Evolutionary conservation across 2,888 invertebrate species (phyloP).

Genomic region (Napeogenes sylphis): DNA sequence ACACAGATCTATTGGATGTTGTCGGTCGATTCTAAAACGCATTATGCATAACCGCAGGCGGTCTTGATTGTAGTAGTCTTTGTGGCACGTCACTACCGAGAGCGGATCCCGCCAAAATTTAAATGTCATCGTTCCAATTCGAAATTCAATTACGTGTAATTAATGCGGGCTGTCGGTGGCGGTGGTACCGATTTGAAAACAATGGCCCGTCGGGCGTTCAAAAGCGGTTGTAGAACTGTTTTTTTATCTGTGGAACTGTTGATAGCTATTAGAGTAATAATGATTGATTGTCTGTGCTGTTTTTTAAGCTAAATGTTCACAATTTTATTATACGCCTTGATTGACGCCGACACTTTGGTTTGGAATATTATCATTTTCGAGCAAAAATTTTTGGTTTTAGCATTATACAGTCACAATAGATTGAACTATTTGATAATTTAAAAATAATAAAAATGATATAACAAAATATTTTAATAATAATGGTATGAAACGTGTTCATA

Average conservation of each 20-base stretch:
- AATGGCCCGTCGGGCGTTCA: conserved; percentile 57
- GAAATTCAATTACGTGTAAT: conserved; percentile 82
- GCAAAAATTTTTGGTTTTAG: not conserved
- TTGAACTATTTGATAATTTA: not conserved
- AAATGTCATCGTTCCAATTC: conserved; percentile 82
- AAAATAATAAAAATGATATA: not conserved
- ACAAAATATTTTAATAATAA: conserved; percentile 1
- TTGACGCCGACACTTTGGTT: not conserved
- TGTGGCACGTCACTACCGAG: conserved; percentile 70
- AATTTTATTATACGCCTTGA: conserved; percentile 31
- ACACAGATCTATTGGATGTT: conserved; percentile 72
- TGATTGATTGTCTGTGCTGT: conserved; percentile 34
- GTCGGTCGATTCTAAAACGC: conserved; percentile 65
- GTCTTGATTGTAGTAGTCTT: conserved; percentile 66
- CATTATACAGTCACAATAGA: no score
- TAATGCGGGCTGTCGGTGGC: conserved; percentile 74
- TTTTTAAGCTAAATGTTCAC: conserved; percentile 31
- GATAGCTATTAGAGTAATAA: conserved; percentile 44
- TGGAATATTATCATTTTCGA: not conserved
- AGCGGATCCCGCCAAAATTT: conserved; percentile 72
- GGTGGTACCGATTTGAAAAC: conserved; percentile 71
- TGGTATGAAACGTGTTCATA: conserved; percentile 18
- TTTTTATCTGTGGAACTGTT: conserved; percentile 45
- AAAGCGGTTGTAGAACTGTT: conserved; percentile 51
- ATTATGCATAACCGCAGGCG: conserved; percentile 70